Evolutionary conservation across 2,113 vertebrate genomes (phyloP).

Genomic region (Sturnus vulgaris): DNA sequence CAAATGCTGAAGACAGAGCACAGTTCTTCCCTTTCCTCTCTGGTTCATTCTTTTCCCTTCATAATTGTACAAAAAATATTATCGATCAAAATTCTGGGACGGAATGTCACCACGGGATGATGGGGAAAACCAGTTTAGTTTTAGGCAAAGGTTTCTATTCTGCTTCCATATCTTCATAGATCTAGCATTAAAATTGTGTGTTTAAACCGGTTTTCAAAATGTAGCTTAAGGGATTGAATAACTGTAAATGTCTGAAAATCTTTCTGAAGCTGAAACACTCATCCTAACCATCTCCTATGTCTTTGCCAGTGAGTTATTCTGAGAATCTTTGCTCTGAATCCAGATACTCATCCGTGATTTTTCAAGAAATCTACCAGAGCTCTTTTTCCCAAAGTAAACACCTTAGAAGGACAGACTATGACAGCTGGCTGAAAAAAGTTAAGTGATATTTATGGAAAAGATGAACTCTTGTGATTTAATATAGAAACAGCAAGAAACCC

Average conservation of each 20-base stretch:
- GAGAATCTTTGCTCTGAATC: neutral
- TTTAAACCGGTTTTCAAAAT: neutral
- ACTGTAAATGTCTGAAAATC: neutral
- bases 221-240: neutral
- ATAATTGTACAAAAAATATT: neutral
- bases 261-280: neutral
- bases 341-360: neutral
- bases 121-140: neutral
- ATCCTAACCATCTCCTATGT: neutral
- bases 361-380: neutral
- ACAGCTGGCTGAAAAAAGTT: neutral
- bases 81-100: neutral
- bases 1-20: neutral
- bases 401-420: neutral
- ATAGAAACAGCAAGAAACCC: neutral
- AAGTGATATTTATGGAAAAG: neutral
- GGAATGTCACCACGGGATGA: neutral
- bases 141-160: neutral
- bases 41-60: neutral
- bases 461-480: neutral
- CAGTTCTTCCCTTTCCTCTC: neutral
- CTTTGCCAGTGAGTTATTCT: neutral
- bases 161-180: rapidly evolving
- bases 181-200: neutral
- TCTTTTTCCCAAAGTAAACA: neutral